phyloP scores from a whole-genome alignment of 2,797 vertebrate genomes.

The Crenuchus spilurus region DNA sequence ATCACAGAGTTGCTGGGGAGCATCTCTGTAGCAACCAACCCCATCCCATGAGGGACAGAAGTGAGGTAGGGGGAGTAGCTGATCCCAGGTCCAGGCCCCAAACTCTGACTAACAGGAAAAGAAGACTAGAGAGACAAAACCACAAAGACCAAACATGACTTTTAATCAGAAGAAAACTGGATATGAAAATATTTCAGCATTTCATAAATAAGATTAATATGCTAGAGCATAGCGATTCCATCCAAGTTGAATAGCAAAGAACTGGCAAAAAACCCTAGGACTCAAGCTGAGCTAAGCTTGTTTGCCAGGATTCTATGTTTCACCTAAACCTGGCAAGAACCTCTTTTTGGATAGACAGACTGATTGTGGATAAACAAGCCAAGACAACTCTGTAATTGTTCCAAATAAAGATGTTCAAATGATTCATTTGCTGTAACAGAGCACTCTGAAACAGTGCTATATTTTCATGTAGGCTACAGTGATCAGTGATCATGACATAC shows the following conservation, averaged over 20 bases:
- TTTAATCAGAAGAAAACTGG: not conserved
- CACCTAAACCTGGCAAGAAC: constrained; percentile 36
- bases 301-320: constrained; percentile 28
- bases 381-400: constrained; percentile 34
- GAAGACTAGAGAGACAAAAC: constrained; percentile 73
- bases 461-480: constrained; percentile 17
- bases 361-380: constrained; percentile 18
- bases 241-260: constrained; percentile 7
- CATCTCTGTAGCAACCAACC: constrained; percentile 93
- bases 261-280: constrained; percentile 30
- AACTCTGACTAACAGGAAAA: constrained; percentile 88
- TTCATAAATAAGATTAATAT: not conserved
- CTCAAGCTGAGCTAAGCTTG: constrained; percentile 27
- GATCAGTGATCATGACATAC: not conserved
- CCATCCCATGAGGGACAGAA: constrained; percentile 91
- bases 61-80: constrained; percentile 95
- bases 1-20: constrained; percentile 87
- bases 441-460: not conserved
- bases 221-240: not conserved
- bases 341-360: constrained; percentile 26
- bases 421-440: constrained; percentile 28
- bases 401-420: constrained; percentile 21
- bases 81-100: constrained; percentile 89
- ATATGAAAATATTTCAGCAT: not conserved
- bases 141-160: not conserved